Conservation (phyloP, 2,888 invertebrate genomes). For the Griposia aprilina region DNA sequence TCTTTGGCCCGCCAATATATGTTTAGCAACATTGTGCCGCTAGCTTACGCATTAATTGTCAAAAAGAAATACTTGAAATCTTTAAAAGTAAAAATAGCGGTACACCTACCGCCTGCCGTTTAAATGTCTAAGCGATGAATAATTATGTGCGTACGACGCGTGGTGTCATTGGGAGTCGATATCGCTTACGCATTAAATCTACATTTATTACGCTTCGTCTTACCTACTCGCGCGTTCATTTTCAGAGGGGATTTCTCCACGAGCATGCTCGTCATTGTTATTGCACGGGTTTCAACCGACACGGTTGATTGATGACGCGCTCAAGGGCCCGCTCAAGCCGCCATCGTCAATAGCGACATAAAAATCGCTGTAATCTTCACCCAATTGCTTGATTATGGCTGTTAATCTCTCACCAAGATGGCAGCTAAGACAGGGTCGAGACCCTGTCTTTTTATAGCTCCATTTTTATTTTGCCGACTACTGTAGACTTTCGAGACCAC, state of each 20-base stretch:
- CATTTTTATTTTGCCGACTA: constrained; percentile 83
- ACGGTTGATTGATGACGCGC: constrained; percentile 79
- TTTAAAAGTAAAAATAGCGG: constrained; percentile 27
- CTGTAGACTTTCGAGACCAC: constrained; percentile 84
- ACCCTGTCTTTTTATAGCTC: constrained; percentile 80
- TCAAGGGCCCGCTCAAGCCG: constrained; percentile 64
- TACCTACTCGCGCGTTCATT: constrained; percentile 66
- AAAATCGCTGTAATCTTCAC: constrained; percentile 87
- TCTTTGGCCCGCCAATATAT: constrained; percentile 10
- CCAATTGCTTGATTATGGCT: constrained; percentile 89
- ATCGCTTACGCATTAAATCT: constrained; percentile 76
- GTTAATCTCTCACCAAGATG: constrained; percentile 86
- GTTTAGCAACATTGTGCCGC: neutral
- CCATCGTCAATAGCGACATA: constrained; percentile 78
- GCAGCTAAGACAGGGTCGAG: constrained; percentile 72
- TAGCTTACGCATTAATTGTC: neutral
- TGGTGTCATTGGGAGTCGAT: constrained; percentile 65
- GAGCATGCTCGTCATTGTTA: constrained; percentile 81
- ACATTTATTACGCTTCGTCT: constrained; percentile 75
- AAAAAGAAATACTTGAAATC: constrained; percentile 2
- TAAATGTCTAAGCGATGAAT: constrained; percentile 60
- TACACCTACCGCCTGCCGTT: constrained; percentile 25
- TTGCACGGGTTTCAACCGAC: constrained; percentile 76
- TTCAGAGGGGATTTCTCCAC: constrained; percentile 67
- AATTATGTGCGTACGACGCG: constrained; percentile 62